Conservation (phyloP, 2,797 vertebrate genomes). For the Acanthis flammea region DNA sequence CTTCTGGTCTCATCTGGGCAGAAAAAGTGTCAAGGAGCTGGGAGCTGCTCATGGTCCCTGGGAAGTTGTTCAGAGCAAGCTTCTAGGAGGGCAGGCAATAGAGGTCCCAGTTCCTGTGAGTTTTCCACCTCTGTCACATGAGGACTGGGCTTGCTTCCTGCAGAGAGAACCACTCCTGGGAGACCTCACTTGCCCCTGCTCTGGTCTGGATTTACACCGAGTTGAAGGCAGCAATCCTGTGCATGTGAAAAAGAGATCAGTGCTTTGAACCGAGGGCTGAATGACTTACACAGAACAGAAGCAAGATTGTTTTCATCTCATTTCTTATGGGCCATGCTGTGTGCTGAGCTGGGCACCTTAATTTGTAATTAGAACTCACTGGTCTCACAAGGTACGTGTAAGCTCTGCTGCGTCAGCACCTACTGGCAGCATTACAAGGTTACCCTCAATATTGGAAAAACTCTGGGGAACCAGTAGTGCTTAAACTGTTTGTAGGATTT, state of each 20-base stretch:
- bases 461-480: not conserved
- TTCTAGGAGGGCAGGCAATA: not conserved
- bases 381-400: rapidly evolving
- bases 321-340: rapidly evolving
- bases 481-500: constrained; percentile 11
- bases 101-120: not conserved
- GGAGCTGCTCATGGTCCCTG: not conserved
- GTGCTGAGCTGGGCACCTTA: not conserved
- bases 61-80: not conserved
- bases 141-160: not conserved
- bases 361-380: not conserved
- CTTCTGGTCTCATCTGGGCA: not conserved
- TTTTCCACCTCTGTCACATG: not conserved
- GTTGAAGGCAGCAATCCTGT: not conserved
- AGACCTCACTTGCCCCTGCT: not conserved
- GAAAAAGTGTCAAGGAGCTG: not conserved
- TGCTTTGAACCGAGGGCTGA: not conserved
- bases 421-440: not conserved
- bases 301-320: rapidly evolving
- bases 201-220: not conserved
- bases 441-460: not conserved
- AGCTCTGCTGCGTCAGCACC: not conserved
- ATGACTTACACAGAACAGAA: rapidly evolving
- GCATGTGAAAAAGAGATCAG: not conserved
- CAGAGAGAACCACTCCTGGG: rapidly evolving